Percentiles rank a stretch among this genome's conserved stretches.
phyloP scores from a whole-genome alignment of 2,888 invertebrate species.

The Nasonia oneida region DNA sequence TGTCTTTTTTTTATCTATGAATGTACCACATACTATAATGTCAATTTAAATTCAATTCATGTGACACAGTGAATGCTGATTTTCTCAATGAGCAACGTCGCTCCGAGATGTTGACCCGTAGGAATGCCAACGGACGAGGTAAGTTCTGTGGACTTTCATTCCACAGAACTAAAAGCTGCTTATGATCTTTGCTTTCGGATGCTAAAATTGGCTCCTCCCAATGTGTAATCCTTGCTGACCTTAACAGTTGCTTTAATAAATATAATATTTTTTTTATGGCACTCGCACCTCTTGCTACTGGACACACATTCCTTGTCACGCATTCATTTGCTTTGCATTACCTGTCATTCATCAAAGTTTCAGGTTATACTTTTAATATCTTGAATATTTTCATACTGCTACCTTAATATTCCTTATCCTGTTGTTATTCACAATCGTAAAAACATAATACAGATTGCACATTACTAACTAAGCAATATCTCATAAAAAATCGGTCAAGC shows the following conservation, averaged over 20 bases:
- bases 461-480: slow-evolving; percentile 36
- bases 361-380: neutral
- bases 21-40: slow-evolving; percentile 15
- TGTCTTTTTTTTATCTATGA: slow-evolving; percentile 5
- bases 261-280: slow-evolving; percentile 39
- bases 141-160: slow-evolving; percentile 63
- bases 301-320: slow-evolving; percentile 14
- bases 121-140: slow-evolving; percentile 71
- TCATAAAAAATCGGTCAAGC: slow-evolving; percentile 37
- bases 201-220: slow-evolving; percentile 49
- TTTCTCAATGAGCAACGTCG: slow-evolving; percentile 76
- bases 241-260: slow-evolving; percentile 28
- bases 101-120: slow-evolving; percentile 69
- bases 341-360: slow-evolving; percentile 33
- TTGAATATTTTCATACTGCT: slow-evolving; percentile 19
- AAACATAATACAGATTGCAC: neutral
- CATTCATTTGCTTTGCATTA: slow-evolving; percentile 45
- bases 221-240: slow-evolving; percentile 38
- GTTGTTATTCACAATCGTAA: neutral
- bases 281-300: slow-evolving; percentile 60
- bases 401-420: slow-evolving; percentile 43
- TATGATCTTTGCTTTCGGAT: slow-evolving; percentile 41
- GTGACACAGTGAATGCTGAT: slow-evolving; percentile 70
- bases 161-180: slow-evolving; percentile 53
- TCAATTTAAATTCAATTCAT: slow-evolving; percentile 65